These are phyloP conservation scores for Drosophila nr. fundita DNA, from an alignment of 2,888 invertebrate genomes.

Conservation along the genomic window DNA sequence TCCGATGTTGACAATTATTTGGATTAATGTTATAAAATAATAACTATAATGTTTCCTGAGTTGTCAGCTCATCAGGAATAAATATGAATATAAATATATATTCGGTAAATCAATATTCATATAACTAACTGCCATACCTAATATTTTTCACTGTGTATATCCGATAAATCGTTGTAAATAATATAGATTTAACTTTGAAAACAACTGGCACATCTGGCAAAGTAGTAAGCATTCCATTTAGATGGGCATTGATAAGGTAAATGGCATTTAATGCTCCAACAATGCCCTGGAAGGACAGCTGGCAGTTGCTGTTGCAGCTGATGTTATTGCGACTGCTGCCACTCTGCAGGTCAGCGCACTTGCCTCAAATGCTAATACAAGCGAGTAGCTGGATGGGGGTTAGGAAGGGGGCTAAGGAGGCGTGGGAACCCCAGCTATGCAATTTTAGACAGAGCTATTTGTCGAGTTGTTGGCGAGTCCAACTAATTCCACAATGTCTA, in stretches of 20 bases:
- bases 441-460: constrained; percentile 69
- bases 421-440: constrained; percentile 38
- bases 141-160: neutral
- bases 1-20: too few species aligned
- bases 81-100: neutral
- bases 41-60: too few species aligned
- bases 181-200: neutral
- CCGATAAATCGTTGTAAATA: neutral
- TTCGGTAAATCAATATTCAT: too few species aligned
- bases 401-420: neutral
- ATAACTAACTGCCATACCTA: too few species aligned
- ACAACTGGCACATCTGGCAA: neutral
- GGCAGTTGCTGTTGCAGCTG: neutral
- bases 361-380: constrained; percentile 52
- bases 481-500: constrained; percentile 71
- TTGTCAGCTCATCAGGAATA: neutral
- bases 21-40: too few species aligned
- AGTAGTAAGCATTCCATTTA: neutral
- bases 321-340: constrained; percentile 20
- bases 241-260: neutral
- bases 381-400: constrained; percentile 23
- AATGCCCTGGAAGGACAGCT: constrained; percentile 16
- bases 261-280: constrained; percentile 6
- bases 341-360: constrained; percentile 62
- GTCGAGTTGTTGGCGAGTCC: constrained; percentile 46